Conservation (phyloP, 2,797 vertebrate species). For the Hybognathus amarus region DNA sequence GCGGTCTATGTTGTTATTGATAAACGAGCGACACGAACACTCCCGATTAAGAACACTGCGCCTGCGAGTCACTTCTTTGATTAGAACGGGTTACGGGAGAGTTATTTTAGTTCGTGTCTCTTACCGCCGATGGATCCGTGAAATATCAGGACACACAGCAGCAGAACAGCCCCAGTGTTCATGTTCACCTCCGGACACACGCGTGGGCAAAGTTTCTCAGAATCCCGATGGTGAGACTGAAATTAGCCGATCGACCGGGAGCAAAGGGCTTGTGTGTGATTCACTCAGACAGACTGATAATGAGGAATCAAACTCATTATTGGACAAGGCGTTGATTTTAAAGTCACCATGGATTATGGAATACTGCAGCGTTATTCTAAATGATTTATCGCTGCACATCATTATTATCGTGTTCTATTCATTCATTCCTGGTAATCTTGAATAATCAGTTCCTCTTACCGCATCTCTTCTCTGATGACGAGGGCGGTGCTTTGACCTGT, state of each 20-base stretch:
- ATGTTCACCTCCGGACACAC: neutral
- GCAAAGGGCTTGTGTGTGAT: constrained; percentile 4
- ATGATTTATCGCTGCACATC: neutral
- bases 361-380: neutral
- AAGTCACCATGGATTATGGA: neutral
- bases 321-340: no score
- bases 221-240: neutral
- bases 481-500: no score
- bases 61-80: no score
- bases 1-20: no score
- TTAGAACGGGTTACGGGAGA: neutral
- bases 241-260: neutral
- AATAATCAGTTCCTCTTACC: no score
- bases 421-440: no score
- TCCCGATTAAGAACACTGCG: no score
- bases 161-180: neutral
- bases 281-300: no score
- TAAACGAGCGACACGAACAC: neutral
- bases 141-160: neutral
- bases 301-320: no score
- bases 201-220: neutral
- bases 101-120: no score
- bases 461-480: no score
- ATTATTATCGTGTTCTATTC: no score
- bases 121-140: neutral